Percentiles rank a stretch among this genome's conserved stretches.
Evolutionary conservation across 2,113 vertebrate species (phyloP).

Genomic region (Struthio camelus): DNA sequence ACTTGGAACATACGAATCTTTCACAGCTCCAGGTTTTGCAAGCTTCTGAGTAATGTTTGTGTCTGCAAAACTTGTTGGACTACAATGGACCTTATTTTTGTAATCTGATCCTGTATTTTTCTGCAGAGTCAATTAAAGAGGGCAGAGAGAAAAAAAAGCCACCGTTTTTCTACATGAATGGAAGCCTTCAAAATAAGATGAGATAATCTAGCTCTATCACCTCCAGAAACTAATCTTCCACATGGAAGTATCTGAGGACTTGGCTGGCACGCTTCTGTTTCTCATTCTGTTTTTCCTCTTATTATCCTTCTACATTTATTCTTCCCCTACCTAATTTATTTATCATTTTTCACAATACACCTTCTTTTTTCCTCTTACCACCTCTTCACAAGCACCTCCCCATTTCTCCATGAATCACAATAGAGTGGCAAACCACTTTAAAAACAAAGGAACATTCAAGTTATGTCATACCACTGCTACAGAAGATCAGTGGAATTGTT

Average conservation of each 20-base stretch:
- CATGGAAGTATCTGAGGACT: background rate
- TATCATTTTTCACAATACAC: background rate
- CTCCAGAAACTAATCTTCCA: background rate
- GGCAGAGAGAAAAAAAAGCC: slow-evolving; percentile 20
- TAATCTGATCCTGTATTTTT: slow-evolving; percentile 19
- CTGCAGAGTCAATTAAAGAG: background rate
- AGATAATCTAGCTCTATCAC: background rate
- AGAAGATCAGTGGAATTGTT: background rate
- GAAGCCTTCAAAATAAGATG: background rate
- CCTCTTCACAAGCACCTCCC: background rate
- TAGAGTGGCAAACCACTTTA: background rate
- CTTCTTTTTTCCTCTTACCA: background rate
- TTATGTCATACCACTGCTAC: background rate
- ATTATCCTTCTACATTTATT: background rate
- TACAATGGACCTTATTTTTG: background rate
- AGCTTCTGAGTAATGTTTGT: background rate
- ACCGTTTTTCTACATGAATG: slow-evolving; percentile 9
- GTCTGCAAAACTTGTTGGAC: slow-evolving; percentile 41
- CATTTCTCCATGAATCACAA: background rate
- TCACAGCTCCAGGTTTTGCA: slow-evolving; percentile 6
- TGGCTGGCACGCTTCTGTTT: background rate
- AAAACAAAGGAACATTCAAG: background rate
- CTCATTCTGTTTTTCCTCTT: background rate
- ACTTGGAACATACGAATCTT: background rate
- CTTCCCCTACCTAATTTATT: background rate